A percentile compares a stretch with the other conserved stretches of the same genome.
Evolutionary conservation across 2,888 invertebrate species (phyloP).

Genomic region (Coenonympha glycerion): DNA sequence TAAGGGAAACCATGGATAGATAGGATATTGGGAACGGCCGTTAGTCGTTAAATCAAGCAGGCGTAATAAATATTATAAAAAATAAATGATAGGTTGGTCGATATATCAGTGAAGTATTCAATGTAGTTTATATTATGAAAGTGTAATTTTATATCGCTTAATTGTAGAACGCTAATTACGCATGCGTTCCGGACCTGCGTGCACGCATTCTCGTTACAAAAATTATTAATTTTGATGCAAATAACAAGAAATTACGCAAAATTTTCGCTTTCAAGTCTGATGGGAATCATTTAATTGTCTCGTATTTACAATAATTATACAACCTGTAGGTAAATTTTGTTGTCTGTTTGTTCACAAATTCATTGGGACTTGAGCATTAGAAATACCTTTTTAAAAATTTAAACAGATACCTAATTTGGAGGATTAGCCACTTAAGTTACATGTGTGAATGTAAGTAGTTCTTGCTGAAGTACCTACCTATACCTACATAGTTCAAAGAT

Average conservation of each 20-base stretch:
- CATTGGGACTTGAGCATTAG: no score
- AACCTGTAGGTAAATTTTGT: neutral
- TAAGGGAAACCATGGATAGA: no score
- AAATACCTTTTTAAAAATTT: no score
- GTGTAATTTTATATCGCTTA: constrained; percentile 8
- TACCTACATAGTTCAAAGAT: no score
- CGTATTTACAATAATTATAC: constrained; percentile 40
- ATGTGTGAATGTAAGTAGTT: no score
- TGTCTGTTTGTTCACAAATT: neutral
- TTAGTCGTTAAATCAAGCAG: no score
- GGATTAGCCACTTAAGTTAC: no score
- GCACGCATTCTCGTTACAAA: constrained; percentile 48
- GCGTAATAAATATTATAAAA: no score
- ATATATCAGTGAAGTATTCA: neutral
- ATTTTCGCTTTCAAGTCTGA: constrained; percentile 56
- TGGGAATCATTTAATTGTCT: constrained; percentile 55
- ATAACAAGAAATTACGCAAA: constrained; percentile 60
- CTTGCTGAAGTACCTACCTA: no score
- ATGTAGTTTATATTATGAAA: neutral
- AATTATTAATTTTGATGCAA: constrained; percentile 61
- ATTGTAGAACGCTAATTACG: constrained; percentile 47
- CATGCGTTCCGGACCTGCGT: constrained; percentile 60
- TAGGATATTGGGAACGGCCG: no score
- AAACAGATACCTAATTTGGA: no score
- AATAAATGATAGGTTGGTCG: no score